Evolutionary conservation across 2,797 vertebrate species (phyloP), one percentile per base, ranked within the genome.

Genomic region (Crenuchus spilurus): DNA sequence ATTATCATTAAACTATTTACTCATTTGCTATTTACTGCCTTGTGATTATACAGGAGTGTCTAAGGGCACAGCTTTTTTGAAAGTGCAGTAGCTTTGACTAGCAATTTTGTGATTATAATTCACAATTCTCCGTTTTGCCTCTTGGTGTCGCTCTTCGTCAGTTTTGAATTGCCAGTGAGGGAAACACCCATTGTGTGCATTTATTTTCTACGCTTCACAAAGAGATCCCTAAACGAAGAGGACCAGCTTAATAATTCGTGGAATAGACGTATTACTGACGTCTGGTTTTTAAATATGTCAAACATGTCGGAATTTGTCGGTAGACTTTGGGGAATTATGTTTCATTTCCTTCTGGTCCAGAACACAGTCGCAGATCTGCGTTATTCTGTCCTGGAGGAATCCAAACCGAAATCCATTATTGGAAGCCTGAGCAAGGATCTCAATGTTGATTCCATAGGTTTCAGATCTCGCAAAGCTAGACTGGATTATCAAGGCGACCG

Each of bases 331-430:
- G 28, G 41, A 41, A 1, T 31, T 28, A 16, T 52, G 9, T 16
- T 74, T 65, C 46, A 52, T 44, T 35, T 42, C 26, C 2, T 61
- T 16, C 5, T 79, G 1, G 39, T 70, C 5, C 42, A 22, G 3
- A 28, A 61, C 18, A 28, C 28, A 1, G 35, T 18, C 30, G 71
- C 31, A 42, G 74, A 85, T 20, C 18, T 85, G 28, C 75, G 76
- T 13, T 85, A 82, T 77, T 78, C 73, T 14, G 68, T 83, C 31
- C 75, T 64, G n/a, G 82, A 87, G 72, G 81, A 87, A 75, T 78
- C 74, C 30, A 78, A 75, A 13, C 68, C 46, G 30, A 75, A 74
- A 46, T 30, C 60, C 31, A 16, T 75, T 1, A 80, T 84, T 33
- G 80, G 80, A 67, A 82, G 54, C 20, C 31, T 85, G 11, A 76